phyloP scores from a whole-genome alignment of 2,113 vertebrate genomes.

The Psittacara wagleri region DNA sequence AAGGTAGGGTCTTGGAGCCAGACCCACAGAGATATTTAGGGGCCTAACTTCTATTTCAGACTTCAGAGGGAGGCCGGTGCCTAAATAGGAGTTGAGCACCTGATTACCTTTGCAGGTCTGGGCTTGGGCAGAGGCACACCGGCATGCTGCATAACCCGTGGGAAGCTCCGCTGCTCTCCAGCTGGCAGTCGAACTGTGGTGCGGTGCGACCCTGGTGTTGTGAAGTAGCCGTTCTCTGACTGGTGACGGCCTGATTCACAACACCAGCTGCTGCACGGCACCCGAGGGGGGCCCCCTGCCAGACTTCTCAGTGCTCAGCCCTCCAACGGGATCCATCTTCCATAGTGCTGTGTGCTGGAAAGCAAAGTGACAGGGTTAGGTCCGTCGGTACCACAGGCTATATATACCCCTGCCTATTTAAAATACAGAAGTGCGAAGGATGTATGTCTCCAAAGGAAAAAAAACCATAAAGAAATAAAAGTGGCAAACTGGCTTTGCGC shows the following conservation, averaged over 20 bases:
- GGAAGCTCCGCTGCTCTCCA: not conserved
- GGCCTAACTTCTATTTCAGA: conserved; percentile 63
- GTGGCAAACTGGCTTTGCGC: not conserved
- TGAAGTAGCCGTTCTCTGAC: conserved; percentile 94
- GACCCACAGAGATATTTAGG: conserved; percentile 60
- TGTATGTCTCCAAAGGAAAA: not conserved
- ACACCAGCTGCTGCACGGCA: conserved; percentile 96
- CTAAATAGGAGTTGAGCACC: conserved; percentile 61
- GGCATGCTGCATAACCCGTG: not conserved
- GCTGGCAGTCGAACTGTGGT: conserved; percentile 61
- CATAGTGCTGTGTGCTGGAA: not conserved
- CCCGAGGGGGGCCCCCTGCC: conserved; percentile 14
- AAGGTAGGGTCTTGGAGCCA: conserved; percentile 6
- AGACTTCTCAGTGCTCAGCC: not conserved
- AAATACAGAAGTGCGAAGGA: not conserved
- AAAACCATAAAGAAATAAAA: not conserved
- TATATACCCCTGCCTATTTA: not conserved
- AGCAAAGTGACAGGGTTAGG: conserved; percentile 42
- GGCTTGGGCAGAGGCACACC: not conserved
- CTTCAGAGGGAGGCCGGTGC: conserved; percentile 40
- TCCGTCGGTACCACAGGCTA: fast-evolving
- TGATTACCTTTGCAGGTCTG: conserved; percentile 63
- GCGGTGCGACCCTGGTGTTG: conserved; percentile 94
- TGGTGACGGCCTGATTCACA: conserved; percentile 98
- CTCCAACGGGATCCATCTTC: not conserved